Percentiles rank a stretch among this genome's conserved stretches.
phyloP scores from a whole-genome alignment of 2,888 invertebrate species.

The Magallana nippona region DNA sequence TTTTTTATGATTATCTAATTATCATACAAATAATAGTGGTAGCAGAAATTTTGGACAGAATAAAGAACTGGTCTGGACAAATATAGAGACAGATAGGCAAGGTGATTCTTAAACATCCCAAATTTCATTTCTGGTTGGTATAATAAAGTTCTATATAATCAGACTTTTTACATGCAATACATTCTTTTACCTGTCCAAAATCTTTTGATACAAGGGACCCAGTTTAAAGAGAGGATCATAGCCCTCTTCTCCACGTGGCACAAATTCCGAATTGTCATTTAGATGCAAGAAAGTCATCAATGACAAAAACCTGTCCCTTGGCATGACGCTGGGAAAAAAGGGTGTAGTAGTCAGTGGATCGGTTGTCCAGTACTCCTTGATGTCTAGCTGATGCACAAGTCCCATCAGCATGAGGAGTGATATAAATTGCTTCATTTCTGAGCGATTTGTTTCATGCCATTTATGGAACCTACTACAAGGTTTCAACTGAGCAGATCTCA shows the following conservation, averaged over 20 bases:
- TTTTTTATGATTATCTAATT: too few species aligned
- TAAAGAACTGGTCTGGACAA: too few species aligned
- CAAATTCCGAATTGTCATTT: constrained; percentile 29
- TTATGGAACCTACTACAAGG: not conserved
- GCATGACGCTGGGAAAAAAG: constrained; percentile 46
- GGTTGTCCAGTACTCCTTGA: constrained; percentile 50
- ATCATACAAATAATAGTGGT: too few species aligned
- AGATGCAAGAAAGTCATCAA: constrained; percentile 51
- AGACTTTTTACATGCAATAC: too few species aligned
- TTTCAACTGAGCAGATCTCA: constrained; percentile 37
- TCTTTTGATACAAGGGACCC: constrained; percentile 43
- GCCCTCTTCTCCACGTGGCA: constrained; percentile 44
- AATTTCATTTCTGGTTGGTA: too few species aligned
- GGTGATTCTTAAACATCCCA: too few species aligned
- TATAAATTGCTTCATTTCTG: constrained; percentile 48
- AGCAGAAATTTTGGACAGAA: too few species aligned
- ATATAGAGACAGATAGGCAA: too few species aligned
- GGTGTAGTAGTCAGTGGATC: constrained; percentile 46
- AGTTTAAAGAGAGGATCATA: constrained; percentile 52
- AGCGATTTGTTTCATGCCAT: constrained; percentile 41
- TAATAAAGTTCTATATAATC: too few species aligned
- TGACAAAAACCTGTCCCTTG: constrained; percentile 48
- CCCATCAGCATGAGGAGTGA: constrained; percentile 49
- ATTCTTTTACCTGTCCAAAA: constrained; percentile 28
- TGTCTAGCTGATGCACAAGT: constrained; percentile 43